Percentiles rank a stretch among this genome's conserved stretches.
phyloP scores from a whole-genome alignment of 2,797 vertebrate species.

The Melanotaenia maccullochi region DNA sequence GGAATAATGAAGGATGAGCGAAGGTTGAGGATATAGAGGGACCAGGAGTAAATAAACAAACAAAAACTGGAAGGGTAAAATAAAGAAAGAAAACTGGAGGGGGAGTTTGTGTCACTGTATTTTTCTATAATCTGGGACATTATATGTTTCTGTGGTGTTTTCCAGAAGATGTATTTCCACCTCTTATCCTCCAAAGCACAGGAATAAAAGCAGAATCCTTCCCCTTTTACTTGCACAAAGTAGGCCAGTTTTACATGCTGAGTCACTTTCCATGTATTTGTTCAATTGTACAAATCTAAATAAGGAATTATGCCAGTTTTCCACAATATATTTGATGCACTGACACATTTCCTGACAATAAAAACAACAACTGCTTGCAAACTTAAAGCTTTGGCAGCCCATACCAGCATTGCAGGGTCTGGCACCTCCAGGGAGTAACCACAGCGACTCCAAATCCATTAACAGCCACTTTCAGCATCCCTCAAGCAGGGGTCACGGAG shows the following conservation, averaged over 20 bases:
- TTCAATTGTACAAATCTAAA: conserved; percentile 25
- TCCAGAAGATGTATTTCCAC: conserved; percentile 57
- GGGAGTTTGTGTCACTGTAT: conserved; percentile 20
- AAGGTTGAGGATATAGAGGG: conserved; percentile 21
- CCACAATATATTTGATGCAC: conserved; percentile 41
- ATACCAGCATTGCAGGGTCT: conserved; percentile 21
- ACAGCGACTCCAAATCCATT: conserved; percentile 39
- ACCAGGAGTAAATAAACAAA: conserved; percentile 31
- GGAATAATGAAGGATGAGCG: conserved; percentile 25
- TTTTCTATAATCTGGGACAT: conserved; percentile 13
- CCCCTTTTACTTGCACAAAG: conserved; percentile 35
- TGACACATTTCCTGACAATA: conserved; percentile 7
- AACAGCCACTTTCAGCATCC: conserved; percentile 32
- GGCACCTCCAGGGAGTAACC: conserved; percentile 26
- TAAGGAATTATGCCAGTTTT: conserved; percentile 39
- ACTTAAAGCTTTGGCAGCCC: conserved; percentile 9
- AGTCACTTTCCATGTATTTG: conserved; percentile 47
- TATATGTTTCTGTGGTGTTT: conserved; percentile 26
- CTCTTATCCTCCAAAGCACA: conserved; percentile 22
- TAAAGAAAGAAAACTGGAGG: conserved; percentile 26
- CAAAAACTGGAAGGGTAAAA: conserved; percentile 25
- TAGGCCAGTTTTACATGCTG: conserved; percentile 50
- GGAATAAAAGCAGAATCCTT: conserved; percentile 45
- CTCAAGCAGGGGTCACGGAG: conserved; percentile 26
- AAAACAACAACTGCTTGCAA: conserved; percentile 15